Evolutionary conservation across 1,140 invertebrate species (phyloP).

Genomic region (Trichogramma pretiosum): DNA sequence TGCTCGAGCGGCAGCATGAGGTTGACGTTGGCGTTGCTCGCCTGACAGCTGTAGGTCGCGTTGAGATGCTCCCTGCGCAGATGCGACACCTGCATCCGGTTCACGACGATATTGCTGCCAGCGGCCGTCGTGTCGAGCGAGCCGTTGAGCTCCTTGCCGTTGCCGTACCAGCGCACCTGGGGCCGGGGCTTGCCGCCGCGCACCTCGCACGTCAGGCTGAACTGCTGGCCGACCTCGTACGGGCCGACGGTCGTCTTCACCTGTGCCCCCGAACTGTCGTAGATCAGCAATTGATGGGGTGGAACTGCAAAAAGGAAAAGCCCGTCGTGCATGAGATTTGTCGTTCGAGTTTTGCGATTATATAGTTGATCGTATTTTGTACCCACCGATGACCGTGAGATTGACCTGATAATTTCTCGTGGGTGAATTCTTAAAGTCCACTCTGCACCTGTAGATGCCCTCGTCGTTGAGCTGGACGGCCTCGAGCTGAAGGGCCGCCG

Average conservation of each 20-base stretch:
- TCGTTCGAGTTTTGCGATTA: not conserved
- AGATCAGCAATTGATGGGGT: constrained; percentile 73
- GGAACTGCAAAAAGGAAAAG: constrained; percentile 54
- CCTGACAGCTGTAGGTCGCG: constrained; percentile 75
- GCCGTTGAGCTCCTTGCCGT: constrained; percentile 54
- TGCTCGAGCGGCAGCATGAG: constrained; percentile 70
- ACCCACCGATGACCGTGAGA: constrained; percentile 84
- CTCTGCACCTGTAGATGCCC: constrained; percentile 77
- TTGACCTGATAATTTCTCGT: constrained; percentile 84
- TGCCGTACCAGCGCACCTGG: constrained; percentile 67
- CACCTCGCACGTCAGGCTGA: constrained; percentile 79
- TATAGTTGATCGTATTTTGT: too few species aligned
- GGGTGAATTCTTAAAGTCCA: constrained; percentile 83
- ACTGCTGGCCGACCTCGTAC: constrained; percentile 70
- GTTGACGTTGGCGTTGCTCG: constrained; percentile 80
- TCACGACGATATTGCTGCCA: constrained; percentile 66
- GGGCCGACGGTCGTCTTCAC: constrained; percentile 70
- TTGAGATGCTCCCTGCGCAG: constrained; percentile 68
- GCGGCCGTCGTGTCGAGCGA: constrained; percentile 44
- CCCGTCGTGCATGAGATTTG: not conserved
- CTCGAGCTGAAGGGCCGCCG: constrained; percentile 70
- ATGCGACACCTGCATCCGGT: constrained; percentile 61
- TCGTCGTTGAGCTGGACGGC: constrained; percentile 74
- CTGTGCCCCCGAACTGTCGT: constrained; percentile 69
- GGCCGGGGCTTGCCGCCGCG: constrained; percentile 81